Base-by-base conservation (phyloP, 2,888 invertebrate species). In the Muschampia plurimacula region DNA sequence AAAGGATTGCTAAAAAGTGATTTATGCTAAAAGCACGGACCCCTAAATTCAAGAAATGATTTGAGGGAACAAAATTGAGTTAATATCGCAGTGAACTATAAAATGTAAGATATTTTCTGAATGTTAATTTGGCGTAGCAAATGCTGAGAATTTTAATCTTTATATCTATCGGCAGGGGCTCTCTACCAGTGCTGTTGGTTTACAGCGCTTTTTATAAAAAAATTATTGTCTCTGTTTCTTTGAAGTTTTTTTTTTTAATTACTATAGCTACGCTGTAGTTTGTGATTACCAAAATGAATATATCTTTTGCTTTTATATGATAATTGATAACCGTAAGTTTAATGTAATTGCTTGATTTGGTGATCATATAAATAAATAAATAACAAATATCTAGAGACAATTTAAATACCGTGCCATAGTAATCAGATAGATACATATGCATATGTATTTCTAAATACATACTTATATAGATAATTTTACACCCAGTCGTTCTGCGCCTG, bases 1-100 rank as follows among this genome's bases (percentile, higher is more conserved):
- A 32, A 32, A 32, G 32, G 32, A 4, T 32, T 32, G 32, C 32
- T 32, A 32, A 32, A 32, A 32, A 32, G 32, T 32, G 32, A 32
- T 32, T 32, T 32, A 32, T 32, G 32, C 32, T n/a, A n/a, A 83
- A 41, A 13, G n/a, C 63, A 55, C 68, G 68, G 73, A 74, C 62
- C 69, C 72, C 75, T 62, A 76, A 75, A 74, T 74, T 76, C 77
- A 74, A 84, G 83, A 84, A 84, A 83, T 84, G 82, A 83, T 84
- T 84, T 82, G 83, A 83, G 81, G 82, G 83, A 82, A 83, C 84
- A 82, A 84, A 85, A 72, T 67, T 72, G 75, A 76, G 78, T 78
- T 78, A 78, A 77, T 77, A 77, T 75, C 74, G 55, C 68, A 57
- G 60, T 67, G 67, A 66, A 72, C 72, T 66, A 66, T 67, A 72